phyloP scores from a whole-genome alignment of 2,888 invertebrate genomes.

The Nemoura dubitans region DNA sequence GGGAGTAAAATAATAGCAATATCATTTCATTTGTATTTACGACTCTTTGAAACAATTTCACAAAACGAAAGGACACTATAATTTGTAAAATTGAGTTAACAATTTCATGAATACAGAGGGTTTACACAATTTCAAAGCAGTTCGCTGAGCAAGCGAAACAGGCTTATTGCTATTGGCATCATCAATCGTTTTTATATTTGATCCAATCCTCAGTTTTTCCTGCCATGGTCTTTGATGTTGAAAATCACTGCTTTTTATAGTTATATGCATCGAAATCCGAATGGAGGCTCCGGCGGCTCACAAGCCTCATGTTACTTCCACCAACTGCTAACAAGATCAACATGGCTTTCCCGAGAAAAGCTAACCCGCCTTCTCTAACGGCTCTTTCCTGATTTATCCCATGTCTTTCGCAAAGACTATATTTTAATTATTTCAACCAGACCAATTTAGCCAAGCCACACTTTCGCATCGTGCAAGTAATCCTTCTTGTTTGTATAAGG shows the following conservation, averaged over 20 bases:
- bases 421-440: background rate
- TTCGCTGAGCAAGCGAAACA: background rate
- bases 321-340: background rate
- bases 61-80: background rate
- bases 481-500: constrained; percentile 8
- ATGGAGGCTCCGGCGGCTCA: background rate
- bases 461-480: background rate
- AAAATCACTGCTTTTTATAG: background rate
- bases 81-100: background rate
- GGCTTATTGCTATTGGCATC: background rate
- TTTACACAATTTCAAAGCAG: background rate
- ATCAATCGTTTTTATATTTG: background rate
- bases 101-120: background rate
- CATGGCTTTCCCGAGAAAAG: background rate
- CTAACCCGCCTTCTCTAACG: background rate
- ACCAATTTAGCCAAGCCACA: constrained; percentile 1
- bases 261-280: background rate
- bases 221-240: background rate
- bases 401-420: background rate
- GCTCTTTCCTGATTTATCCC: background rate
- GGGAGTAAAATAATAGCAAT: background rate
- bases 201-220: background rate
- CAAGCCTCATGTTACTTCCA: background rate
- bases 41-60: background rate
- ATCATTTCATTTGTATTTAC: background rate